Percentiles rank a stretch among this genome's conserved stretches.
phyloP scores from a whole-genome alignment of 2,797 vertebrate species.

The Anableps anableps region DNA sequence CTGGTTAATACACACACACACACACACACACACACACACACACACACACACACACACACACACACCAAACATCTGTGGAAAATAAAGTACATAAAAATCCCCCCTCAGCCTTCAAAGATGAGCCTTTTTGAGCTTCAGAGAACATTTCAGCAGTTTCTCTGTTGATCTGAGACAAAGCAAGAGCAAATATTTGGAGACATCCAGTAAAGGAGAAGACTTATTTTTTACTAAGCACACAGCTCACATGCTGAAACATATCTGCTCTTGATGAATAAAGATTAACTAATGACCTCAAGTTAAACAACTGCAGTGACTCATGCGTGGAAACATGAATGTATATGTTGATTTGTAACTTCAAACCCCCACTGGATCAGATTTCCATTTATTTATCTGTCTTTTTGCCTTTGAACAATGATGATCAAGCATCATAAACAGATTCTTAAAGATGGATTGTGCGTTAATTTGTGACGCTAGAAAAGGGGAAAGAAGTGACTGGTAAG shows the following conservation, averaged over 20 bases:
- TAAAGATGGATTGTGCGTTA: background rate
- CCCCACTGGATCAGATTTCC: background rate
- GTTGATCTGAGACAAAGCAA: slow-evolving; percentile 27
- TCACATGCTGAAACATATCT: slow-evolving; percentile 45
- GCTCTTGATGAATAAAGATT: slow-evolving; percentile 14
- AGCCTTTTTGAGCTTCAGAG: slow-evolving; percentile 1
- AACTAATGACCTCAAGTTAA: slow-evolving; percentile 25
- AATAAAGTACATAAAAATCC: background rate
- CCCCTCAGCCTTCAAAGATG: background rate
- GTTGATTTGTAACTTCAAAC: background rate
- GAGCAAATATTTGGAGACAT: slow-evolving; percentile 50
- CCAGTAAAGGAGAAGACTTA: slow-evolving; percentile 24
- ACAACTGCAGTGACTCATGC: slow-evolving; percentile 3
- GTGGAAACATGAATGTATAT: background rate
- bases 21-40: too few species aligned
- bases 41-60: background rate
- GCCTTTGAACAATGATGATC: background rate
- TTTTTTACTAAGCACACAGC: slow-evolving; percentile 34
- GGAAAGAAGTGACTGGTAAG: background rate
- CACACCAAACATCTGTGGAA: background rate
- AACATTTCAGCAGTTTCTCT: background rate
- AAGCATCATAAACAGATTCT: background rate
- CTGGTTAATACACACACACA: background rate
- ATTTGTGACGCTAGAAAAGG: background rate
- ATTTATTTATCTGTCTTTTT: background rate